phyloP scores from a whole-genome alignment of 2,797 vertebrate genomes.

The Argya squamiceps region DNA sequence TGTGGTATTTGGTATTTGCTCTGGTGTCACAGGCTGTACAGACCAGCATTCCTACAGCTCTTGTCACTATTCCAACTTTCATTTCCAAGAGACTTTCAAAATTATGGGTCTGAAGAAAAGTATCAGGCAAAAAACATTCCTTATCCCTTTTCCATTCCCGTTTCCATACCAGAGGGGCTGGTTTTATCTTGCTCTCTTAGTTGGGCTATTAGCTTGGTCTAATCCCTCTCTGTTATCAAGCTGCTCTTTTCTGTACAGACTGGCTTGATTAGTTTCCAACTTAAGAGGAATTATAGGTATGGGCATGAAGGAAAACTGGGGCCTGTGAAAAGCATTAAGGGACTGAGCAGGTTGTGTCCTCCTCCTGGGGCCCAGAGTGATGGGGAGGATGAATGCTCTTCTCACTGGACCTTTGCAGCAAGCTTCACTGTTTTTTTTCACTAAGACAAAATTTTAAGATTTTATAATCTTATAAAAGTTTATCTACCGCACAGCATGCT shows the following conservation, averaged over 20 bases:
- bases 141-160: neutral
- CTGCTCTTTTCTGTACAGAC: neutral
- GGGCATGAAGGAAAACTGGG: neutral
- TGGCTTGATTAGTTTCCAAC: neutral
- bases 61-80: neutral
- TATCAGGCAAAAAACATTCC: neutral
- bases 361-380: neutral
- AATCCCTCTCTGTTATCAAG: neutral
- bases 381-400: neutral
- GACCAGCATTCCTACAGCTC: neutral
- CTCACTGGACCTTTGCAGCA: constrained; percentile 11
- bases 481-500: constrained; percentile 55
- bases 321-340: neutral
- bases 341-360: neutral
- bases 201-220: neutral
- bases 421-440: constrained; percentile 36
- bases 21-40: neutral
- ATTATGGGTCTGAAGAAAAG: neutral
- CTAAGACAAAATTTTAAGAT: constrained; percentile 61
- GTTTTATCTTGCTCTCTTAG: neutral
- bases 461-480: constrained; percentile 68
- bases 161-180: neutral
- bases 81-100: neutral
- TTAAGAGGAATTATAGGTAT: neutral
- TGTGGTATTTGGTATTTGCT: fast-evolving